Percentiles rank a stretch among this genome's conserved stretches.
phyloP scores from a whole-genome alignment of 2,797 vertebrate species.

The Hirundo rustica region DNA sequence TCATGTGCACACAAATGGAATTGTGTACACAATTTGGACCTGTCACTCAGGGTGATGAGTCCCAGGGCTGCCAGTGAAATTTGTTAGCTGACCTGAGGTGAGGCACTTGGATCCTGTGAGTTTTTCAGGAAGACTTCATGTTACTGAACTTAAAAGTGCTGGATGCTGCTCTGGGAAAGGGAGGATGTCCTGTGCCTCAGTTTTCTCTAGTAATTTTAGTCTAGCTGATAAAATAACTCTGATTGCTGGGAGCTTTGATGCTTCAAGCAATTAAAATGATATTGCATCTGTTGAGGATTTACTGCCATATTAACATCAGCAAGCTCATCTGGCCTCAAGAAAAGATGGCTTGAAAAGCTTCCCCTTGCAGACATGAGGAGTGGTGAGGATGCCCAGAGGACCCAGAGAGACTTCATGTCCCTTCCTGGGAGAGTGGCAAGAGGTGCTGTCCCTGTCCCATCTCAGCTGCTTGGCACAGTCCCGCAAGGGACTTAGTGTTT shows the following conservation, averaged over 20 bases:
- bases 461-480: neutral
- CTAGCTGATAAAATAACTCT: neutral
- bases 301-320: neutral
- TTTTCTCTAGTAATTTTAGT: neutral
- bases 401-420: neutral
- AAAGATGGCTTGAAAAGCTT: neutral
- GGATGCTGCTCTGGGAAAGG: neutral
- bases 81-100: neutral
- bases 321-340: neutral
- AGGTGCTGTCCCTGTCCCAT: neutral
- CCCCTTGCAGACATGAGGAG: neutral
- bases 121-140: neutral
- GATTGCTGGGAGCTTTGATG: rapidly evolving
- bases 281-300: neutral
- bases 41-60: neutral
- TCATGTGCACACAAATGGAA: neutral
- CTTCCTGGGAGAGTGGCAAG: neutral
- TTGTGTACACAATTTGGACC: neutral
- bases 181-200: neutral
- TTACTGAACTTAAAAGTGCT: neutral
- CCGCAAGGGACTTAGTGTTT: rapidly evolving
- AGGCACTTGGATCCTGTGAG: neutral
- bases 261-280: neutral
- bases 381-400: neutral
- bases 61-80: neutral